Evolutionary conservation across 2,113 vertebrate species (phyloP).

Genomic region (Micronycteris hirsuta): DNA sequence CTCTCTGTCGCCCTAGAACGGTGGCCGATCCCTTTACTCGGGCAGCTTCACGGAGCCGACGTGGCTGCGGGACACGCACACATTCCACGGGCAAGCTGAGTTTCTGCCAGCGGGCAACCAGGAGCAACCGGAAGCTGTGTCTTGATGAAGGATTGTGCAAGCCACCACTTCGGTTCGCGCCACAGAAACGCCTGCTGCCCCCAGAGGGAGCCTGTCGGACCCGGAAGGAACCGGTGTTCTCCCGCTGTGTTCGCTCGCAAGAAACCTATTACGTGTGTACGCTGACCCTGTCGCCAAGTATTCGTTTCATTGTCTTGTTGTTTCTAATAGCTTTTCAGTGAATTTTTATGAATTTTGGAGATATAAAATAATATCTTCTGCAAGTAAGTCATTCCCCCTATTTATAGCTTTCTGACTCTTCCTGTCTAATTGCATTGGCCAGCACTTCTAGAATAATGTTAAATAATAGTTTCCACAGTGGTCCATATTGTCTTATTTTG

Average conservation of each 20-base stretch:
- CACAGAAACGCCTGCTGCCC: not conserved
- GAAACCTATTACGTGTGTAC: not conserved
- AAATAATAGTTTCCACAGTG: not conserved
- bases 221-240: not conserved
- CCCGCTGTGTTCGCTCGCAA: not conserved
- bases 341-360: not conserved
- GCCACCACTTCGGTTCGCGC: not conserved
- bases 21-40: constrained; percentile 71
- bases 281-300: not conserved
- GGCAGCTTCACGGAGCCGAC: constrained; percentile 68
- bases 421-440: not conserved
- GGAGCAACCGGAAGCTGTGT: constrained; percentile 46
- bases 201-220: not conserved
- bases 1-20: constrained; percentile 60
- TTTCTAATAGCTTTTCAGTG: not conserved
- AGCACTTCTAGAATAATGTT: not conserved
- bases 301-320: not conserved
- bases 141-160: not conserved
- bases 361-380: not conserved
- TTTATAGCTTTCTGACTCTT: not conserved
- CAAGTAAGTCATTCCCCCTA: not conserved
- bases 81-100: constrained; percentile 23
- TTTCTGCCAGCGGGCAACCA: constrained; percentile 52
- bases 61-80: not conserved
- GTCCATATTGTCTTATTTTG: not conserved